Evolutionary conservation across 2,113 vertebrate species (phyloP).

Genomic region (Cygnus atratus): DNA sequence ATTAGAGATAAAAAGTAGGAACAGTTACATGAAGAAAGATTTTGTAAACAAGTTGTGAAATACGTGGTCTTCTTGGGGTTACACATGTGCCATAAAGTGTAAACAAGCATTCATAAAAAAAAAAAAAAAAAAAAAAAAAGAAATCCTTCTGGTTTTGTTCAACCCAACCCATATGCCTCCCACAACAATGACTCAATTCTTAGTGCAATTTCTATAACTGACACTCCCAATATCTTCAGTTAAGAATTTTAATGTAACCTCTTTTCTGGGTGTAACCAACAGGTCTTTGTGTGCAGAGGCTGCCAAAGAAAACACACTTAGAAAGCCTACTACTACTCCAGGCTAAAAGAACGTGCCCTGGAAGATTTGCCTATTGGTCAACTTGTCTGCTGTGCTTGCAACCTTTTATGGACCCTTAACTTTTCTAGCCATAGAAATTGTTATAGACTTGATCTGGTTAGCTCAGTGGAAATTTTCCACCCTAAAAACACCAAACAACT

Average conservation of each 20-base stretch:
- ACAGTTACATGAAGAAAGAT: not conserved
- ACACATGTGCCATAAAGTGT: not conserved
- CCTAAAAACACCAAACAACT: not conserved
- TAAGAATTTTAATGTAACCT: not conserved
- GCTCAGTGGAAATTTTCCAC: not conserved
- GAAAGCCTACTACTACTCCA: not conserved
- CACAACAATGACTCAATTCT: not conserved
- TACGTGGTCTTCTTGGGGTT: not conserved
- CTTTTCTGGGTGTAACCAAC: not conserved
- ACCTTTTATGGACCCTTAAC: not conserved
- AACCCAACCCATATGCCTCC: not conserved
- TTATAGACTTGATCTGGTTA: not conserved
- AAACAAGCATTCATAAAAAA: not conserved
- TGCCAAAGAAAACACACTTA: not conserved
- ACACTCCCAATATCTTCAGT: not conserved
- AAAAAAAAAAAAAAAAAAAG: not conserved
- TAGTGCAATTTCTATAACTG: not conserved
- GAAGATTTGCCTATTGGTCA: not conserved
- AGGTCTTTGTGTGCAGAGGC: not conserved
- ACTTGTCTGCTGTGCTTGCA: not conserved
- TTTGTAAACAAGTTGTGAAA: not conserved
- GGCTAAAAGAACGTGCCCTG: not conserved
- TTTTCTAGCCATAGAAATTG: not conserved
- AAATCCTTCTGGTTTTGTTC: not conserved
- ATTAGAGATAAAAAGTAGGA: not conserved